Percentiles rank a stretch among this genome's conserved stretches.
Evolutionary conservation across 2,113 vertebrate genomes (phyloP).

Genomic region (Oryzias celebensis): DNA sequence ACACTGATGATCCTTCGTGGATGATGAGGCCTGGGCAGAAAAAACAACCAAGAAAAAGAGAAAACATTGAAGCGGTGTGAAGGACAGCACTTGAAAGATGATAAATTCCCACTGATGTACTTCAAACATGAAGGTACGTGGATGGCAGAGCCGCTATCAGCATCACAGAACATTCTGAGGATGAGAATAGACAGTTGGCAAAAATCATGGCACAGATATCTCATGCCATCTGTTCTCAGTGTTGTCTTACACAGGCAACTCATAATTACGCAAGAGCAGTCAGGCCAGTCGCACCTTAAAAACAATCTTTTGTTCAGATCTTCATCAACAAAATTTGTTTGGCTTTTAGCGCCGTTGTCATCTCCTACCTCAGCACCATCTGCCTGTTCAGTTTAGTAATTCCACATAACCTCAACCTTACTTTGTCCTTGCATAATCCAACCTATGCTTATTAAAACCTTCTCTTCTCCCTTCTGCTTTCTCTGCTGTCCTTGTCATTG

Average conservation of each 20-base stretch:
- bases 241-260: constrained; percentile 39
- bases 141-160: background rate
- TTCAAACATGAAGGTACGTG: constrained; percentile 15
- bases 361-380: constrained; percentile 51
- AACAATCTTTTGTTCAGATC: constrained; percentile 31
- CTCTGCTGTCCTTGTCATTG: constrained; percentile 4
- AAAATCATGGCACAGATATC: constrained; percentile 44
- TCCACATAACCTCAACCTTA: constrained; percentile 28
- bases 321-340: constrained; percentile 28
- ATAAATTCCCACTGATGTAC: constrained; percentile 6
- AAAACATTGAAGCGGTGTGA: constrained; percentile 1
- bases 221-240: constrained; percentile 63
- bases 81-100: constrained; percentile 9
- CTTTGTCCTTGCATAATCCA: constrained; percentile 50
- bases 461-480: background rate
- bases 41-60: background rate
- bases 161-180: constrained; percentile 31
- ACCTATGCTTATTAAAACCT: constrained; percentile 39
- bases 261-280: constrained; percentile 36
- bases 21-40: constrained; percentile 83
- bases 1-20: constrained; percentile 92
- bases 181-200: constrained; percentile 55
- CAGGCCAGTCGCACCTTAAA: constrained; percentile 27
- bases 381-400: constrained; percentile 27
- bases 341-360: constrained; percentile 17